phyloP scores from a whole-genome alignment of 2,113 vertebrate species.

The Leucopternis melanops region DNA sequence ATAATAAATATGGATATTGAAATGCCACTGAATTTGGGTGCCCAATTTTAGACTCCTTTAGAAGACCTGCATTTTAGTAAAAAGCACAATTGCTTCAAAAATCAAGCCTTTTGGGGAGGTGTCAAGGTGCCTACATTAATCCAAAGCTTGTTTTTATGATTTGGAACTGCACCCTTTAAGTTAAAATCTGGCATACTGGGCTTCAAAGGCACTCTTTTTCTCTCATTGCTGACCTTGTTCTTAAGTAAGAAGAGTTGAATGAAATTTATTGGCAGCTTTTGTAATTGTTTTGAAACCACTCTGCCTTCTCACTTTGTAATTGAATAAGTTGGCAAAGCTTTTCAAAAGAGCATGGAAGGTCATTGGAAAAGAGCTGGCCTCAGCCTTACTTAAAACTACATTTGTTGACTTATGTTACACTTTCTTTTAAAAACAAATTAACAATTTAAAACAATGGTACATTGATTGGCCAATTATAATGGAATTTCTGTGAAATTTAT shows the following conservation, averaged over 20 bases:
- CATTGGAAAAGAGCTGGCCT: neutral
- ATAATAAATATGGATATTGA: neutral
- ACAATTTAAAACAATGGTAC: neutral
- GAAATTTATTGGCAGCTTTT: slow-evolving; percentile 58
- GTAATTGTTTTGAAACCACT: slow-evolving; percentile 56
- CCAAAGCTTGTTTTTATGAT: neutral
- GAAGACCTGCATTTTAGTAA: neutral
- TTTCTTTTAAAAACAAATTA: slow-evolving; percentile 45
- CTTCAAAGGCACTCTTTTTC: neutral
- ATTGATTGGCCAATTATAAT: slow-evolving; percentile 2
- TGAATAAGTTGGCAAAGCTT: slow-evolving; percentile 39
- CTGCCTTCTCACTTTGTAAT: neutral
- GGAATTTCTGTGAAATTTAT: neutral
- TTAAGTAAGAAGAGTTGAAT: slow-evolving; percentile 3
- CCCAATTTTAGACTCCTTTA: neutral
- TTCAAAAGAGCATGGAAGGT: neutral
- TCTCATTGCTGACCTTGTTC: slow-evolving; percentile 11
- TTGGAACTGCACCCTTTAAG: neutral
- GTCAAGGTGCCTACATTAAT: neutral
- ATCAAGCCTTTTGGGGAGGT: neutral
- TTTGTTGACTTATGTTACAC: neutral
- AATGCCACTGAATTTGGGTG: neutral
- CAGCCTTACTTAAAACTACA: slow-evolving; percentile 16
- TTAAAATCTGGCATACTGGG: neutral
- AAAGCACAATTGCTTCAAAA: neutral